These are phyloP conservation scores for Papilio glaucus DNA, from an alignment of 1,140 invertebrate genomes.

Conservation along the genomic window DNA sequence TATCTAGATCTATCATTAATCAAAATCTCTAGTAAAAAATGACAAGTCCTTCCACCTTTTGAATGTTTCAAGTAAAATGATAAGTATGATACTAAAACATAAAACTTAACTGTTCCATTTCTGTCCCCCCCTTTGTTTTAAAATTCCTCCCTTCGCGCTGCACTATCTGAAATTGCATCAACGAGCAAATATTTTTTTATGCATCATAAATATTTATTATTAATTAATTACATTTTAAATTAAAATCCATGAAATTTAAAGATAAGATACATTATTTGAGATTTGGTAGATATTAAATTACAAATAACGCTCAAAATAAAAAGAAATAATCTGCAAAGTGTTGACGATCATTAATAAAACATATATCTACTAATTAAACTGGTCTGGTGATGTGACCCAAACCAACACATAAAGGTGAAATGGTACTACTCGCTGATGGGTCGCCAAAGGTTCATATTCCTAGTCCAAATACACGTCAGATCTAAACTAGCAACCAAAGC, in stretches of 20 bases:
- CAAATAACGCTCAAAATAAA: no score
- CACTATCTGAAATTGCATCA: constrained; percentile 14
- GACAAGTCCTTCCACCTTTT: neutral
- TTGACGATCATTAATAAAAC: no score
- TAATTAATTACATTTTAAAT: no score
- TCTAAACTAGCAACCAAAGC: neutral
- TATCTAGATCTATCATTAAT: neutral
- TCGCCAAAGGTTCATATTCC: neutral
- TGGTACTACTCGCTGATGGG: neutral
- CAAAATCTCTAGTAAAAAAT: neutral
- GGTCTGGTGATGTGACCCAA: no score
- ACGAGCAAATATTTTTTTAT: neutral
- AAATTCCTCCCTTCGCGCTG: neutral
- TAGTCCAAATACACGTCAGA: neutral
- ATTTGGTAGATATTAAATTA: no score
- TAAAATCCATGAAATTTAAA: no score
- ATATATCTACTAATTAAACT: no score
- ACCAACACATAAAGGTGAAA: neutral
- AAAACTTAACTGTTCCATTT: neutral
- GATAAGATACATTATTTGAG: no score
- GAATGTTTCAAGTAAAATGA: neutral
- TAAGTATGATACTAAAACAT: neutral
- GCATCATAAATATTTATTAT: no score
- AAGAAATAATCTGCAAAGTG: no score
- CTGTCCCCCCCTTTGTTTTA: neutral